Conservation (phyloP, 2,797 vertebrate species). For the Lacerta agilis region DNA sequence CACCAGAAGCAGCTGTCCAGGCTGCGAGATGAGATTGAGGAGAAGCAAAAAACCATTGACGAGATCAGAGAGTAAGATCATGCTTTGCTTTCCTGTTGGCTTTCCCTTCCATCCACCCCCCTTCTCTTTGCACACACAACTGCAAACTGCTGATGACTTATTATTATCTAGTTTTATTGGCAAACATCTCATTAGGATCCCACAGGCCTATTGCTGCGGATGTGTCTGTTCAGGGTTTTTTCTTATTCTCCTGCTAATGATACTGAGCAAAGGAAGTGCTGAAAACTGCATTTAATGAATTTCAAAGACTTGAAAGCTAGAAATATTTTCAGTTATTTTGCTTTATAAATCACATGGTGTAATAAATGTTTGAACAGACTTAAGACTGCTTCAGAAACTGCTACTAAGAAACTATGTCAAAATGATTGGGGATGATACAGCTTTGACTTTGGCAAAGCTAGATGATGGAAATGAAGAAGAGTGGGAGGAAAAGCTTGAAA, state of each 20-base stretch:
- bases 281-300: background rate
- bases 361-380: background rate
- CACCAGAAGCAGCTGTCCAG: slow-evolving; percentile 95
- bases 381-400: background rate
- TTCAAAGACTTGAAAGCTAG: background rate
- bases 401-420: background rate
- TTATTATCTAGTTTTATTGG: background rate
- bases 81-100: background rate
- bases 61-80: slow-evolving; percentile 88
- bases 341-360: background rate
- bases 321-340: background rate
- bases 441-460: too few relatives aligned
- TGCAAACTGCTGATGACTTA: background rate
- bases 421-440: background rate
- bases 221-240: background rate
- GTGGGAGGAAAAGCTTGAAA: background rate
- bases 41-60: slow-evolving; percentile 90
- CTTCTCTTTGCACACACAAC: background rate
- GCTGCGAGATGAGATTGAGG: slow-evolving; percentile 92
- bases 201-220: background rate
- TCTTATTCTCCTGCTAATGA: background rate
- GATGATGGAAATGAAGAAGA: background rate
- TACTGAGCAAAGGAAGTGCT: background rate
- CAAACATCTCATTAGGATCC: background rate
- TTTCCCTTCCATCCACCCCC: background rate